phyloP scores from a whole-genome alignment of 2,888 invertebrate genomes.

The Malthinus flaveolus region DNA sequence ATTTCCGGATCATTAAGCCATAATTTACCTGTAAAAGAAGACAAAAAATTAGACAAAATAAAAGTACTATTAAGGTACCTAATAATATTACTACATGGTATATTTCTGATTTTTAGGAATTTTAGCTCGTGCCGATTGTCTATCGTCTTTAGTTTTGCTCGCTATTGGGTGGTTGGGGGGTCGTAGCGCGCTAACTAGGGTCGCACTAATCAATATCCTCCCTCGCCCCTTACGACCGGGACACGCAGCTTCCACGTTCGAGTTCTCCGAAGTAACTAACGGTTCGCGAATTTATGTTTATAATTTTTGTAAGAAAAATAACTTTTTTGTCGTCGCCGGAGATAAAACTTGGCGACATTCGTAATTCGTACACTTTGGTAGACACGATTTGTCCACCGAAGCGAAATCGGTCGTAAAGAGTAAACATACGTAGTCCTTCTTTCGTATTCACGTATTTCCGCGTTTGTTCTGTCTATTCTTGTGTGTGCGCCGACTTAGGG shows the following conservation, averaged over 20 bases:
- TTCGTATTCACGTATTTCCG: conserved; percentile 35
- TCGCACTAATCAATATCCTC: conserved; percentile 56
- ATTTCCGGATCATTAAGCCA: conserved; percentile 56
- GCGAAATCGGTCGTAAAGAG: conserved; percentile 41
- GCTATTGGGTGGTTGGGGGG: conserved; percentile 33
- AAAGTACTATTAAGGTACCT: background rate
- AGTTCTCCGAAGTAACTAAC: conserved; percentile 36
- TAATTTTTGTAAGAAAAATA: background rate
- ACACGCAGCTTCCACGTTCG: conserved; percentile 46
- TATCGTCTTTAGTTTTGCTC: conserved; percentile 35
- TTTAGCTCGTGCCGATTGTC: conserved; percentile 28
- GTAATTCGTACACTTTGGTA: conserved; percentile 27
- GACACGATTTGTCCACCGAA: conserved; percentile 36
- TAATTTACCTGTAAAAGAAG: conserved; percentile 53
- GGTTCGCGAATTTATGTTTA: conserved; percentile 2
- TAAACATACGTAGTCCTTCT: conserved; percentile 40
- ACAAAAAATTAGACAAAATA: conserved; percentile 6
- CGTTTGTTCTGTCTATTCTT: conserved; percentile 32
- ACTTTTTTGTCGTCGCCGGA: background rate
- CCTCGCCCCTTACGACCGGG: conserved; percentile 37
- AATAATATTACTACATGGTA: background rate
- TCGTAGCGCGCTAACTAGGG: conserved; percentile 54
- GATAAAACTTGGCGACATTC: conserved; percentile 18
- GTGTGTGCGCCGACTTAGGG: conserved; percentile 24
- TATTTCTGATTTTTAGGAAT: conserved; percentile 8